A percentile compares a stretch with the other conserved stretches of the same genome.
Conservation (phyloP, 2,113 vertebrate genomes). For the Scortum barcoo region DNA sequence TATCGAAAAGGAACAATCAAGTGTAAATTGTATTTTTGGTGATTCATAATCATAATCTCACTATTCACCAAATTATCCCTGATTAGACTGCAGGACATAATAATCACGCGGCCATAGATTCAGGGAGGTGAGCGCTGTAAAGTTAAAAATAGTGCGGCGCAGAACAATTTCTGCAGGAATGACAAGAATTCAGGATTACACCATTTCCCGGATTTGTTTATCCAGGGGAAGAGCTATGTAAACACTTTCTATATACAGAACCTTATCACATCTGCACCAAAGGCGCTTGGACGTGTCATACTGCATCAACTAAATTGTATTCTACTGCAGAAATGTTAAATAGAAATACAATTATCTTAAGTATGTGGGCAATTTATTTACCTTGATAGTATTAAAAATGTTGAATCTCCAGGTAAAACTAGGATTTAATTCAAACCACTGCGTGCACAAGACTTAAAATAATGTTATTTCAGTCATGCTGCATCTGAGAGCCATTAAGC, state of each 20-base stretch:
- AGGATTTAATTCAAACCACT: neutral
- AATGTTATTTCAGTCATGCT: neutral
- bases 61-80: neutral
- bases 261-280: conserved; percentile 47
- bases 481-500: conserved; percentile 33
- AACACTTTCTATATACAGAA: conserved; percentile 61
- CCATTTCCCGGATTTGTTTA: conserved; percentile 66
- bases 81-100: neutral
- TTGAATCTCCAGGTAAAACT: conserved; percentile 10
- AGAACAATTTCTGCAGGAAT: conserved; percentile 64
- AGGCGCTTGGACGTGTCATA: conserved; percentile 16
- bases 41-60: conserved; percentile 15
- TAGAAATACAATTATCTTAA: neutral
- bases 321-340: neutral
- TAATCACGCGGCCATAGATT: neutral
- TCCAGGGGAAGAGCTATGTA: conserved; percentile 54
- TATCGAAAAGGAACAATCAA: neutral
- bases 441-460: neutral
- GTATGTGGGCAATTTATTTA: neutral
- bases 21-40: neutral
- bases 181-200: conserved; percentile 65
- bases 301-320: conserved; percentile 13
- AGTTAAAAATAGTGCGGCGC: conserved; percentile 38
- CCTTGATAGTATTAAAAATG: neutral
- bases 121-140: conserved; percentile 1